Evolutionary conservation across 2,888 invertebrate species (phyloP), one percentile per base, ranked within the genome.

Genomic region (Dorcus parallelipipedus): DNA sequence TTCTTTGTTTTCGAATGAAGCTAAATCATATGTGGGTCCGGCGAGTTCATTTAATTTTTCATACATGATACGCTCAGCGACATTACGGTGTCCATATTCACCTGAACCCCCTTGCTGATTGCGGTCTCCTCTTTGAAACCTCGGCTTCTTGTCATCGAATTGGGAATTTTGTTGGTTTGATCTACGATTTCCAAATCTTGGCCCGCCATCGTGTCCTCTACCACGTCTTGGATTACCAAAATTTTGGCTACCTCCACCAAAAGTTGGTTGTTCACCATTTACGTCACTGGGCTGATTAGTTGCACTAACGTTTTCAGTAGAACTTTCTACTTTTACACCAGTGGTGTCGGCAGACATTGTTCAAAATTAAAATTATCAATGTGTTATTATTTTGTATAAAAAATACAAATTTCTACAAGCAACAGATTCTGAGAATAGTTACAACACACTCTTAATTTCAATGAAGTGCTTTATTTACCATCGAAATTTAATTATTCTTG

Each of bases 21-120:
- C 87, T 50, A 95, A 75, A 67, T 95, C 94, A 62, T 85, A 81
- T n/a, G 93, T 85, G 0, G 93, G 90, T 0, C 93, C 94, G 39
- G 43, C 39, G 0, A 93, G 93, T 55, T 82, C 72, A 71, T 87
- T 86, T 14, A 93, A 77, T 65, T 89, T 87, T 70, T 91, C 88
- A 59, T 84, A 82, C 62, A 91, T 55, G 39, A 61, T 26, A 26
- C 58, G 47, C 57, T 63, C 61, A 33, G 50, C 50, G 3, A 56
- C 45, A 7, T 45, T 45, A 45, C 45, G 33, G 4, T 48, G 56
- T n/a, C 59, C 47, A 17, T 52, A 56, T 42, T 59, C 58, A 14
- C 38, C 17, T 20, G 51, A 38, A 2, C 45, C 45, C 9, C 45
- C 45, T 45, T 45, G 45, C 9, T 9, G n/a, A 45, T 45, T 45